Evolutionary conservation across 2,797 vertebrate genomes (phyloP).

Genomic region (Lacerta bilineata): DNA sequence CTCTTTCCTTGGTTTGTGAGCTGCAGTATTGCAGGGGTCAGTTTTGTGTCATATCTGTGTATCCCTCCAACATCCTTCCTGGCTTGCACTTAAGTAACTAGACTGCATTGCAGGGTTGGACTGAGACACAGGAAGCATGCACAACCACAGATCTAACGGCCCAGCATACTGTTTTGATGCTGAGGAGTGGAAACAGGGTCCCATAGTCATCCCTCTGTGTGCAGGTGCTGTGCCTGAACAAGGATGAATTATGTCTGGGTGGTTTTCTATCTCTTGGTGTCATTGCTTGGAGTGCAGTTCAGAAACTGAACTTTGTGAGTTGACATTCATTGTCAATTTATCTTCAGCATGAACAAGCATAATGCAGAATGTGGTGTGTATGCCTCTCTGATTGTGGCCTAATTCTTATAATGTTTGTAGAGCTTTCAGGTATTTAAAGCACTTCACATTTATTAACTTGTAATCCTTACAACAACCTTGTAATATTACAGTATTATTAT

Average conservation of each 20-base stretch:
- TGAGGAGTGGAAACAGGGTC: neutral
- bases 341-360: neutral
- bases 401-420: neutral
- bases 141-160: neutral
- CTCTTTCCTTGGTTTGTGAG: neutral
- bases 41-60: neutral
- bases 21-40: neutral
- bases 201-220: neutral
- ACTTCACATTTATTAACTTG: neutral
- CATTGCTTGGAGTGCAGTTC: neutral
- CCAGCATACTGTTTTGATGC: too few species aligned
- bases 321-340: neutral
- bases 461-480: neutral
- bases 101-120: neutral
- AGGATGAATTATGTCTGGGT: neutral
- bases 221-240: neutral
- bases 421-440: neutral
- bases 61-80: neutral
- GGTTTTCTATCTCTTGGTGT: neutral
- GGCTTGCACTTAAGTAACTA: neutral
- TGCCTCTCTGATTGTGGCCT: neutral
- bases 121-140: neutral
- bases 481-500: neutral
- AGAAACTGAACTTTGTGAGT: neutral
- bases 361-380: neutral